phyloP scores from a whole-genome alignment of 2,888 invertebrate genomes.

The Deilephila porcellus region DNA sequence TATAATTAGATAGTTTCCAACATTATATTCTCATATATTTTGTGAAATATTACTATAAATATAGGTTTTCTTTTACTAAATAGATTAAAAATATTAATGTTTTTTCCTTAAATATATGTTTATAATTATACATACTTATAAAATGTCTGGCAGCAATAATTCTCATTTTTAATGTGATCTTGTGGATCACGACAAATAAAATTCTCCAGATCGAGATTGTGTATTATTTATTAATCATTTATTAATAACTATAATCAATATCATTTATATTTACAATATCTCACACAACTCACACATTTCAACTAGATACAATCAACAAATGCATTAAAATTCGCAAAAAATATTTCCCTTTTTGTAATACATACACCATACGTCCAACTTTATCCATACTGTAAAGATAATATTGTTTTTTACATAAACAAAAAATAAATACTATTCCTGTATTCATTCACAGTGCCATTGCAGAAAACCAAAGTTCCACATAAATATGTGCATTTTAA shows the following conservation, averaged over 20 bases:
- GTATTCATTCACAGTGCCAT: conserved; percentile 59
- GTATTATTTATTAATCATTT: conserved; percentile 53
- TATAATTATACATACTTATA: conserved; percentile 4
- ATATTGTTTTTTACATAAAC: conserved; percentile 36
- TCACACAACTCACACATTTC: conserved; percentile 59
- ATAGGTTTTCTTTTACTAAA: conserved; percentile 18
- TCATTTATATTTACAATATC: conserved; percentile 75
- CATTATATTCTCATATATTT: conserved; percentile 25
- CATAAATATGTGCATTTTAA: background rate
- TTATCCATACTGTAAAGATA: conserved; percentile 40
- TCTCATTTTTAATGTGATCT: conserved; percentile 8
- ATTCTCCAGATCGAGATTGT: conserved; percentile 25
- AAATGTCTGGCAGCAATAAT: conserved; percentile 23
- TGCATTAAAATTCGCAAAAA: conserved; percentile 67
- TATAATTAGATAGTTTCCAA: conserved; percentile 17
- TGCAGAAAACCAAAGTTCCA: conserved; percentile 50
- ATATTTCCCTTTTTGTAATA: conserved; percentile 55
- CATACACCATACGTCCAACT: conserved; percentile 49
- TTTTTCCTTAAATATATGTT: conserved; percentile 14
- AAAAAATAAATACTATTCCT: conserved; percentile 51
- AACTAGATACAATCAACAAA: conserved; percentile 66
- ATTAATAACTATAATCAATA: conserved; percentile 75
- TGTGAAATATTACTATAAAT: conserved; percentile 23
- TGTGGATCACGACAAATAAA: conserved; percentile 20
- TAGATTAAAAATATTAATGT: conserved; percentile 23